Evolutionary conservation across 1,140 invertebrate species (phyloP), one percentile per base, ranked within the genome.

Genomic region (Bombus ignitus): DNA sequence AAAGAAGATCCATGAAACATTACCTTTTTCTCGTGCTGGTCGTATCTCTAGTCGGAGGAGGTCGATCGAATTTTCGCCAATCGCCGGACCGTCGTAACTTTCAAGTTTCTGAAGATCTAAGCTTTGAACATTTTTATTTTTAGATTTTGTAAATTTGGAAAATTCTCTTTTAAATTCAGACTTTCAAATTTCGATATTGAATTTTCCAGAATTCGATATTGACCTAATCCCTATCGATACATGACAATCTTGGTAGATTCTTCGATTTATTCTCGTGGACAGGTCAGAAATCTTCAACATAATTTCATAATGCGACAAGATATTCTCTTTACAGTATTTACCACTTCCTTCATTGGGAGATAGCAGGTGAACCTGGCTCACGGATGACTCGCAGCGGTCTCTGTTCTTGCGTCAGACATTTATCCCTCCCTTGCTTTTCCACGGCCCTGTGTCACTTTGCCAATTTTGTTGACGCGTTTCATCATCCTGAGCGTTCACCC

Each of bases 391-490:
- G 78, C 13, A 81, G 57, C 22, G 53, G 37, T 10, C 28, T 32
- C 9, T 28, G 37, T 59, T 75, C n/a, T 85, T 85, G 78, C 84
- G 22, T 85, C 78, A 85, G 83, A 85, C 6, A 2, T 25, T 18
- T 22, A 28, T 9, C 44, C 81, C 47, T 39, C 10, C 28, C 22
- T 44, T 10, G 6, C 8, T 13, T 77, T 1, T 10, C 57, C 12
- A 8, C 13, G 25, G 59, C 78, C 47, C 78, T 71, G 53, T 37
- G 76, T 39, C 57, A 59, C 84, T 87, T 87, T 22, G 47, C 87
- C 79, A 88, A 89, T 88, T 92, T 88, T 86, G 89, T 91, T 85
- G 79, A 84, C 70, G 73, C 22, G 83, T 92, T 93, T 92, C 90
- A 57, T 92, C 85, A 88, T 87, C 42, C 70, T 77, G 83, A 83